These are phyloP conservation scores for Pygoscelis antarcticus DNA, from an alignment of 2,113 vertebrate genomes.

Conservation along the genomic window DNA sequence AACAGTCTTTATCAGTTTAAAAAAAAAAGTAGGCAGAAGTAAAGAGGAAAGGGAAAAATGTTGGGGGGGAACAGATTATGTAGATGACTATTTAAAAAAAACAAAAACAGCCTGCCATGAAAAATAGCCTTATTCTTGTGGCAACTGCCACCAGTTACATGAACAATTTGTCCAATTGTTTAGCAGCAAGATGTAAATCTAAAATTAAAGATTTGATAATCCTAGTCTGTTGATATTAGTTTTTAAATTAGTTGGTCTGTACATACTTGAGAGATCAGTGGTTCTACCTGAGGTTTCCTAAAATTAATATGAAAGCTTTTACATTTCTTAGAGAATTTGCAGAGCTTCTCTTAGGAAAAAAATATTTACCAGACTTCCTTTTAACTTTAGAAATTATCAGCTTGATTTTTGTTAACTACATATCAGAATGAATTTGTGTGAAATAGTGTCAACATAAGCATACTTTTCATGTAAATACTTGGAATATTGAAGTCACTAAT, in stretches of 20 bases:
- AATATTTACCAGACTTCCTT: background rate
- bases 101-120: background rate
- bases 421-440: background rate
- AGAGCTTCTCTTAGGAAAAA: background rate
- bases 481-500: background rate
- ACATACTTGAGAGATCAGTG: background rate
- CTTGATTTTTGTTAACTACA: background rate
- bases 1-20: background rate
- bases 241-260: background rate
- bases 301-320: background rate
- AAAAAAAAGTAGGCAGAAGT: background rate
- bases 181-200: background rate
- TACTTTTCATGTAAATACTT: background rate
- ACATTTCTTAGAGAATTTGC: background rate
- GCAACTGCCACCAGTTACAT: background rate
- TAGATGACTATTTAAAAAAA: background rate
- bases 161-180: background rate
- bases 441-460: background rate
- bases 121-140: background rate
- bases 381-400: background rate
- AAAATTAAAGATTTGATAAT: background rate
- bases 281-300: background rate
- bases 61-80: background rate
- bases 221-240: background rate
- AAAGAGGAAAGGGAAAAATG: background rate